These are phyloP conservation scores for Antigone vipio DNA, from an alignment of 2,113 vertebrate species.

Conservation along the genomic window DNA sequence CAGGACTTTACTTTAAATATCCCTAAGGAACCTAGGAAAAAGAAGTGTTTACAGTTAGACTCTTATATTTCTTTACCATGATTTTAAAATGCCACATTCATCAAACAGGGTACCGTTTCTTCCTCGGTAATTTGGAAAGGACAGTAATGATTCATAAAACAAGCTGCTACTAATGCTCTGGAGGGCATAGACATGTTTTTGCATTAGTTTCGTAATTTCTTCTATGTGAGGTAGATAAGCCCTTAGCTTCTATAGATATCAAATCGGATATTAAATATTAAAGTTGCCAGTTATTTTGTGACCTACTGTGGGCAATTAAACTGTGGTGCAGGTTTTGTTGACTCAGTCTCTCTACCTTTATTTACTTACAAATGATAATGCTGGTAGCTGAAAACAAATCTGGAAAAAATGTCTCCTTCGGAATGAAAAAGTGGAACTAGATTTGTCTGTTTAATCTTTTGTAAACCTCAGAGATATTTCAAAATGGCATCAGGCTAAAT, in stretches of 20 bases:
- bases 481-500: neutral
- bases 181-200: neutral
- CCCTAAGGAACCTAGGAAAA: neutral
- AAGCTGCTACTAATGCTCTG: neutral
- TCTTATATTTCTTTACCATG: neutral
- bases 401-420: neutral
- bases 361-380: neutral
- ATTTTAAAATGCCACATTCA: neutral
- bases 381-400: neutral
- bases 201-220: neutral
- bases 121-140: neutral
- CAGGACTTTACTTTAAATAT: neutral
- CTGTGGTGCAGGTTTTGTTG: neutral
- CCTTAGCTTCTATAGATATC: neutral
- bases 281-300: neutral
- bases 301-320: neutral
- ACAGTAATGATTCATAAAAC: slow-evolving; percentile 9
- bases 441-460: neutral
- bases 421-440: neutral
- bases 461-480: neutral
- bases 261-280: neutral
- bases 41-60: neutral
- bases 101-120: neutral
- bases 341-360: neutral
- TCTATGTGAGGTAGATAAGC: neutral